Evolutionary conservation across 2,113 vertebrate genomes (phyloP).

Genomic region (Sprattus sprattus): DNA sequence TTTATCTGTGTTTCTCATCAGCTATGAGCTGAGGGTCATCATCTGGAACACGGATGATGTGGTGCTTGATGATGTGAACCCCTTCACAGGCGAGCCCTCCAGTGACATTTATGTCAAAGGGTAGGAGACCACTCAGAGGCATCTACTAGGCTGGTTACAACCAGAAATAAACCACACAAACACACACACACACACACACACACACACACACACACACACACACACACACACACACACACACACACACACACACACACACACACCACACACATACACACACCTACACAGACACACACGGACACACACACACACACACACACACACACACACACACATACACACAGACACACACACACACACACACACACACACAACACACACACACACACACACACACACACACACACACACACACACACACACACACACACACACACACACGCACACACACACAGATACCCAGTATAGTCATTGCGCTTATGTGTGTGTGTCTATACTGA

Average conservation of each 20-base stretch:
- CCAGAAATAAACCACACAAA: background rate
- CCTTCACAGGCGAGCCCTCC: constrained; percentile 83
- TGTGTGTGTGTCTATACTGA: background rate
- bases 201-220: background rate
- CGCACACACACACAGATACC: background rate
- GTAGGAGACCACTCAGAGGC: constrained; percentile 57
- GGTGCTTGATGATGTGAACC: constrained; percentile 89
- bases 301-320: constrained; percentile 21
- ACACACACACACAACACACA: background rate
- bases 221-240: background rate
- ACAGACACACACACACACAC: background rate
- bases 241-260: background rate
- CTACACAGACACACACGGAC: too few species aligned
- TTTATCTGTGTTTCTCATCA: constrained; percentile 51
- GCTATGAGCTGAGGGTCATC: constrained; percentile 88
- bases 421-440: background rate
- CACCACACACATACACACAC: background rate
- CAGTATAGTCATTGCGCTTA: background rate
- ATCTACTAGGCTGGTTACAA: background rate
- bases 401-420: background rate
- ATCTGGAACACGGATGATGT: constrained; percentile 94
- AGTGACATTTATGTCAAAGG: constrained; percentile 95
- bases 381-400: background rate
- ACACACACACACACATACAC: background rate
- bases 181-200: background rate